These are phyloP conservation scores for Harpagifer antarcticus DNA, from an alignment of 2,797 vertebrate species.

Conservation along the genomic window DNA sequence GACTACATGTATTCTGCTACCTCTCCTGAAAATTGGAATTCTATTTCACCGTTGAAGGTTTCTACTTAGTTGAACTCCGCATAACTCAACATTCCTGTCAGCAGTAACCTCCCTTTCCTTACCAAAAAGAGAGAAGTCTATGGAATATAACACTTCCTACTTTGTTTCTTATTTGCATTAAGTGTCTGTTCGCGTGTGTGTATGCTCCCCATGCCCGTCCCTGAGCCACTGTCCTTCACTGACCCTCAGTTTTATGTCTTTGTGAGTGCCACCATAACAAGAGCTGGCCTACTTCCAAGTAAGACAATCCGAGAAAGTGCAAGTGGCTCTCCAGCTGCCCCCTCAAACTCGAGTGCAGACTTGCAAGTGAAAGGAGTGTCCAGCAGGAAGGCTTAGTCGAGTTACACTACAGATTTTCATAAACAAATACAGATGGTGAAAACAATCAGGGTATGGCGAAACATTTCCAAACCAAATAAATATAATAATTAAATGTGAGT, in stretches of 20 bases:
- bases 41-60: background rate
- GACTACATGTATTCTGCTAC: background rate
- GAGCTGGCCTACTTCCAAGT: slow-evolving; percentile 28
- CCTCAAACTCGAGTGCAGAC: slow-evolving; percentile 15
- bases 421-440: too few relatives aligned
- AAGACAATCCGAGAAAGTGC: slow-evolving; percentile 14
- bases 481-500: too few relatives aligned
- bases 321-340: slow-evolving; percentile 20
- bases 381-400: background rate
- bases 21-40: too few relatives aligned
- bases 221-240: slow-evolving; percentile 4
- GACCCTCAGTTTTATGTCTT: slow-evolving; percentile 20
- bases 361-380: slow-evolving; percentile 20
- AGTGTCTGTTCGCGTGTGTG: background rate
- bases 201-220: background rate
- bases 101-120: slow-evolving; percentile 9
- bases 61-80: background rate
- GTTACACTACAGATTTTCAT: background rate
- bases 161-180: slow-evolving; percentile 1
- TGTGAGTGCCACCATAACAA: slow-evolving; percentile 34
- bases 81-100: background rate
- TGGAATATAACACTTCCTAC: slow-evolving; percentile 1
- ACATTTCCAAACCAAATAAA: too few relatives aligned
- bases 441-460: too few relatives aligned
- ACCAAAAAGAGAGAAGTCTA: background rate